phyloP scores from a whole-genome alignment of 2,888 invertebrate species.

The Eupithecia abbreviata region DNA sequence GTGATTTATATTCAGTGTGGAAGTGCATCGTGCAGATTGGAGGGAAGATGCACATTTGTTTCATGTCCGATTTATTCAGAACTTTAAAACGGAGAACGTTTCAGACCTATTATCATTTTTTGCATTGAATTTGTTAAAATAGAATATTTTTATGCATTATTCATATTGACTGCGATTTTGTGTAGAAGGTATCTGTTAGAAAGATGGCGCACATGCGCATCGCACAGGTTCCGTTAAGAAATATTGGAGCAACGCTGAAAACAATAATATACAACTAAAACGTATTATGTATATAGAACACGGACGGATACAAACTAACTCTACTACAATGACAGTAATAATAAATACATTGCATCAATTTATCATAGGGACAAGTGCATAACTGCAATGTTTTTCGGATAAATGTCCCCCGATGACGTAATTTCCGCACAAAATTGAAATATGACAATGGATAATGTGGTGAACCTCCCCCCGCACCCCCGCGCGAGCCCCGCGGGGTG shows the following conservation, averaged over 20 bases:
- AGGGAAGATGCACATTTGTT: slow-evolving; percentile 35
- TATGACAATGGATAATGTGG: slow-evolving; percentile 69
- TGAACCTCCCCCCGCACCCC: slow-evolving; percentile 61
- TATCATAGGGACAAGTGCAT: slow-evolving; percentile 39
- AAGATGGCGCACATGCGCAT: background rate
- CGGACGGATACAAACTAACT: background rate
- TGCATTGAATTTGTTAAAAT: slow-evolving; percentile 10
- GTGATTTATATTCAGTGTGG: slow-evolving; percentile 73
- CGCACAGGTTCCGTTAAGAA: no score
- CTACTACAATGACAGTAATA: background rate
- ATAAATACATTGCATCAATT: slow-evolving; percentile 27
- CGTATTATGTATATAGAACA: no score
- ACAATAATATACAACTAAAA: no score
- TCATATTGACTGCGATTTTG: background rate
- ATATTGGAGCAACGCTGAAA: no score
- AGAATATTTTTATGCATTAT: background rate
- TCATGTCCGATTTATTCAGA: slow-evolving; percentile 33
- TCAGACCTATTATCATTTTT: slow-evolving; percentile 17
- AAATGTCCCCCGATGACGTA: slow-evolving; percentile 71
- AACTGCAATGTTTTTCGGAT: slow-evolving; percentile 54
- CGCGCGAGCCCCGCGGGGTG: slow-evolving; percentile 64
- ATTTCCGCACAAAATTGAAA: slow-evolving; percentile 78
- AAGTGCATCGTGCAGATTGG: slow-evolving; percentile 41
- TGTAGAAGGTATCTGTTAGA: no score
- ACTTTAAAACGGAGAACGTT: slow-evolving; percentile 10